Evolutionary conservation across 1,140 invertebrate species (phyloP), one percentile per base, ranked within the genome.

Genomic region (Drosophila chauvacae): DNA sequence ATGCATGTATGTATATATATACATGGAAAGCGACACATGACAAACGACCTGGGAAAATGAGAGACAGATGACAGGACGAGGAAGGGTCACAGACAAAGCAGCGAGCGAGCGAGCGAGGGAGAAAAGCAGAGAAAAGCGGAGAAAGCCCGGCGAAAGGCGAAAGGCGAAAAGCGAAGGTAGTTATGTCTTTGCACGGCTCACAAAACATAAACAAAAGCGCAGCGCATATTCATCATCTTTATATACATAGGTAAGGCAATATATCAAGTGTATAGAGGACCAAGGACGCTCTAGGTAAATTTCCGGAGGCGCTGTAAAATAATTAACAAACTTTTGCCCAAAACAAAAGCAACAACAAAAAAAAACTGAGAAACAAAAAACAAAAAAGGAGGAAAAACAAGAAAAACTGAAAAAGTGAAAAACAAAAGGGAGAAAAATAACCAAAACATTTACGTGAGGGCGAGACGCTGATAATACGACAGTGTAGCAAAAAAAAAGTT

Each of bases 141-240:
- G 42, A 50, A 44, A 41, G 26, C 57, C 57, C 45, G 33, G 58
- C 41, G 16, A 45, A 33, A n/a, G 33, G 57, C 41, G 16, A 44
- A 33, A n/a, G 23, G 41, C 63, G 56, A 57, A 58, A 59, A 37
- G 50, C 33, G 41, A 66, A 57, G 63, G 50, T 71, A 37, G 50
- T 56, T 71, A 55, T 65, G 37, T 45, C 33, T 37, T 57, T 44
- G 28, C 47, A 42, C 44, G 62, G 64, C 53, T 35, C 42, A 65
- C 59, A 58, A 55, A 82, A 62, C 55, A 66, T 74, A 70, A 75
- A 81, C 73, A 82, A 73, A 60, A 77, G 64, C 72, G 47, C 77
- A 35, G 63, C 44, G 42, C 47, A 39, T 44, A 42, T 59, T 57
- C 58, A 68, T 63, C 57, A 68, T 56, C 39, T 57, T 47, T 55